These are phyloP conservation scores for Aethes cnicana DNA, from an alignment of 2,888 invertebrate species.

Conservation along the genomic window DNA sequence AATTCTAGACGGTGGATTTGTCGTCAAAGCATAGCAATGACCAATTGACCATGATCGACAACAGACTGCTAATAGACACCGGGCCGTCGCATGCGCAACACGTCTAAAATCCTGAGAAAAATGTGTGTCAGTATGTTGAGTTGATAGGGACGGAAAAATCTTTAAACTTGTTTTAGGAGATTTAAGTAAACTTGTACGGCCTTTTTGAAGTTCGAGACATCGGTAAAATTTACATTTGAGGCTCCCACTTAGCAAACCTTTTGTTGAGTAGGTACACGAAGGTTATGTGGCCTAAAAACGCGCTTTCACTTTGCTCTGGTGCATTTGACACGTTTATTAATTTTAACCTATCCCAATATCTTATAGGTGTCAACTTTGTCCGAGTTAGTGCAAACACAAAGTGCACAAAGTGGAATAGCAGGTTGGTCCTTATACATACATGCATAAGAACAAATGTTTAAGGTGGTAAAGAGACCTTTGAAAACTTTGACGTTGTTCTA, in stretches of 20 bases:
- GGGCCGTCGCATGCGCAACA: slow-evolving; percentile 57
- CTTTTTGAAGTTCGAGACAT: slow-evolving; percentile 19
- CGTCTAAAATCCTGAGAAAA: slow-evolving; percentile 70
- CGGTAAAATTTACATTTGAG: slow-evolving; percentile 27
- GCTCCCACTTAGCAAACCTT: slow-evolving; percentile 12
- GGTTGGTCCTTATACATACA: no score
- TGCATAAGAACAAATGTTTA: no score
- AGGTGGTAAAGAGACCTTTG: no score
- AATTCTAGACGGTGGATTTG: neutral
- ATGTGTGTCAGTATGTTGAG: slow-evolving; percentile 73
- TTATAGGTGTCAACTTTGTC: no score
- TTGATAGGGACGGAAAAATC: slow-evolving; percentile 25
- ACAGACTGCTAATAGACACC: slow-evolving; percentile 50
- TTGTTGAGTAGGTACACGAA: no score
- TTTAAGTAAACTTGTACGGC: slow-evolving; percentile 22
- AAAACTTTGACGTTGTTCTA: no score
- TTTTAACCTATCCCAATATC: no score
- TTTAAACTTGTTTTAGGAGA: slow-evolving; percentile 28
- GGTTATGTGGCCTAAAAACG: no score
- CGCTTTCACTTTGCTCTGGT: no score
- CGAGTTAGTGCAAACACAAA: no score
- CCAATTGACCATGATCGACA: slow-evolving; percentile 39
- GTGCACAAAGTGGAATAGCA: no score
- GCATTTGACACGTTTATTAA: no score
- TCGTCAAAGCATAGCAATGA: neutral